Evolutionary conservation across 1,140 invertebrate species (phyloP).

Genomic region (Cecropterus lyciades): DNA sequence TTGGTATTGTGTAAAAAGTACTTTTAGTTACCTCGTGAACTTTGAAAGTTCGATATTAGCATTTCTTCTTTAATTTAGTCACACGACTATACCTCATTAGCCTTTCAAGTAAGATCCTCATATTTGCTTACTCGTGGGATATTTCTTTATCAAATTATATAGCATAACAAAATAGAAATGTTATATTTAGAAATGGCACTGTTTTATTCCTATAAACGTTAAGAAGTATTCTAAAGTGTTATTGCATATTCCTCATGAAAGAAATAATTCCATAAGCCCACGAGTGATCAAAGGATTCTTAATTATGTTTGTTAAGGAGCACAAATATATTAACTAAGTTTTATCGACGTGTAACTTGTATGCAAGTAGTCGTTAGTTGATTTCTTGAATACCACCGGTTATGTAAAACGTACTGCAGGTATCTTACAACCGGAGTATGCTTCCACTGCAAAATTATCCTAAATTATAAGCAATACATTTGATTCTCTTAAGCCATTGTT

Average conservation of each 20-base stretch:
- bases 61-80: slow-evolving; percentile 65
- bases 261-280: slow-evolving; percentile 16
- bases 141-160: slow-evolving; percentile 19
- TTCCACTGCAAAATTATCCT: slow-evolving; percentile 21
- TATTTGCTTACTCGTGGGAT: slow-evolving; percentile 26
- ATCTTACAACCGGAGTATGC: slow-evolving; percentile 3
- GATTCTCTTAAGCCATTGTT: slow-evolving; percentile 25
- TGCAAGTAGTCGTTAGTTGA: slow-evolving; percentile 42
- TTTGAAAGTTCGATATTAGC: slow-evolving; percentile 76
- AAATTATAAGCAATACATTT: slow-evolving; percentile 29
- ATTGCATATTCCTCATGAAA: slow-evolving; percentile 25
- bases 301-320: slow-evolving; percentile 30
- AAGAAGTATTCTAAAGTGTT: slow-evolving; percentile 26
- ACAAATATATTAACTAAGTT: slow-evolving; percentile 37
- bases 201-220: slow-evolving; percentile 20
- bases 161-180: slow-evolving; percentile 17
- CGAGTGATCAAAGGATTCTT: slow-evolving; percentile 26
- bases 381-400: slow-evolving; percentile 30
- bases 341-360: slow-evolving; percentile 43
- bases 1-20: slow-evolving; percentile 70
- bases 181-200: slow-evolving; percentile 31
- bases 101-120: slow-evolving; percentile 61
- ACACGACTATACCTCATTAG: slow-evolving; percentile 75
- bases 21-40: slow-evolving; percentile 81
- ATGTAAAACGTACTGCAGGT: slow-evolving; percentile 5